A percentile compares a stretch with the other conserved stretches of the same genome.
These are phyloP conservation scores for Agrenia bidenticulata DNA, from an alignment of 2,888 invertebrate genomes.

Conservation along the genomic window DNA sequence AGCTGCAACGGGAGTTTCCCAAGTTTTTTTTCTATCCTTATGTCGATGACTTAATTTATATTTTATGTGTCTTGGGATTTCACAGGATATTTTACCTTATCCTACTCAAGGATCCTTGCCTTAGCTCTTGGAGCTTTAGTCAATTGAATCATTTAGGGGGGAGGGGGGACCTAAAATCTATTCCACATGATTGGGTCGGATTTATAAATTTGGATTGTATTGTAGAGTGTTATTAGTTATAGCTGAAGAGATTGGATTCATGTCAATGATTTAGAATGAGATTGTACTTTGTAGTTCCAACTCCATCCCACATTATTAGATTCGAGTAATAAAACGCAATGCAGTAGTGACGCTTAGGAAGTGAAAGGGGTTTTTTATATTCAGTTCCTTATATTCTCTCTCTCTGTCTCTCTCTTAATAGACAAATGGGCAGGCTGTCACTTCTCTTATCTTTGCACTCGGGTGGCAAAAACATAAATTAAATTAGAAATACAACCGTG, in stretches of 20 bases:
- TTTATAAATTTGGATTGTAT: no score
- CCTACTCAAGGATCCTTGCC: no score
- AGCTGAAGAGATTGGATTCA: constrained; percentile 1
- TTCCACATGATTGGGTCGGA: no score
- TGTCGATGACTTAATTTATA: no score
- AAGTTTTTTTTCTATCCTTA: no score
- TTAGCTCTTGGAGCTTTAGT: no score
- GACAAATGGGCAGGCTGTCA: constrained; percentile 10
- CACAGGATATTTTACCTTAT: no score
- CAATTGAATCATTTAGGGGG: not conserved
- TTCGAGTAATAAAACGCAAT: not conserved
- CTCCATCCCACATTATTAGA: not conserved
- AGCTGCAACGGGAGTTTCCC: no score
- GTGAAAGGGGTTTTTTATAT: constrained; percentile 1
- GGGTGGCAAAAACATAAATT: constrained; percentile 9
- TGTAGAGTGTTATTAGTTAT: no score
- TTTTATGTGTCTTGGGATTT: no score
- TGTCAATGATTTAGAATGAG: constrained; percentile 5
- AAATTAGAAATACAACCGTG: not conserved
- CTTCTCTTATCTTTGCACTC: not conserved
- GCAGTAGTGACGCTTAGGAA: not conserved
- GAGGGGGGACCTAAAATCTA: no score
- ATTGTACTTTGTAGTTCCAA: not conserved
- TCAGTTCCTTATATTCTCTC: no score
- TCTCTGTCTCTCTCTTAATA: not conserved